Evolutionary conservation across 2,113 vertebrate genomes (phyloP), one percentile per base, ranked within the genome.

Genomic region (Chamaetylas fuelleborni): DNA sequence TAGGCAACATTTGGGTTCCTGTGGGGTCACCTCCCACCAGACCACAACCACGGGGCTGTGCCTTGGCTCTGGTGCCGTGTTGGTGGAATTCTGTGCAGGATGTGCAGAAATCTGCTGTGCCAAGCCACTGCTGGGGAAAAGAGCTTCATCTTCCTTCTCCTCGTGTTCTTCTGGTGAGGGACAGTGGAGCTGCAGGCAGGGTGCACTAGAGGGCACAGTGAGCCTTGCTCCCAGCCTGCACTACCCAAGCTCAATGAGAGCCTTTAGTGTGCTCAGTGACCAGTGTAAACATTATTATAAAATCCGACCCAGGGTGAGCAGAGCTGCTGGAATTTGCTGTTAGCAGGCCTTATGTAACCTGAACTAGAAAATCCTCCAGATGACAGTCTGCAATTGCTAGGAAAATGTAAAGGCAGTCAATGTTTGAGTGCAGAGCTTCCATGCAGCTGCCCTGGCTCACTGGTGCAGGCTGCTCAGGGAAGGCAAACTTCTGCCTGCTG

Each of bases 141-240:
- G 28, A 60, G 24, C 54, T 78, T 45, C 11, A 6, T 34, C 61
- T 69, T 60, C 62, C 64, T 60, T 51, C 34, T 3, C 40, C 8
- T 47, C 3, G 5, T 61, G 53, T n/a, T 42, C 22, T 33, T 8
- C 2, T 34, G 33, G 2, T 2, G 77, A 64, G 28, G 34, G 62
- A 33, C 34, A n/a, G 72, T 11, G 72, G 78, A 85, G 84, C 77
- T 89, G 9, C n/a, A 22, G 76, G 10, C 62, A 19, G 42, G 36
- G 57, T 42, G 56, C 93, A 33, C 93, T 81, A 96, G 95, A 90
- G 88, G 92, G 95, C 95, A 93, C 81, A 82, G 92, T 2, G 43
- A 92, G 71, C 82, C 64, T 61, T 77, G 58, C 73, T 95, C 74
- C 53, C 67, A 60, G 86, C 74, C 54, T 12, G 48, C 20, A 4